phyloP scores from a whole-genome alignment of 2,113 vertebrate genomes.

The Delphinapterus leucas region DNA sequence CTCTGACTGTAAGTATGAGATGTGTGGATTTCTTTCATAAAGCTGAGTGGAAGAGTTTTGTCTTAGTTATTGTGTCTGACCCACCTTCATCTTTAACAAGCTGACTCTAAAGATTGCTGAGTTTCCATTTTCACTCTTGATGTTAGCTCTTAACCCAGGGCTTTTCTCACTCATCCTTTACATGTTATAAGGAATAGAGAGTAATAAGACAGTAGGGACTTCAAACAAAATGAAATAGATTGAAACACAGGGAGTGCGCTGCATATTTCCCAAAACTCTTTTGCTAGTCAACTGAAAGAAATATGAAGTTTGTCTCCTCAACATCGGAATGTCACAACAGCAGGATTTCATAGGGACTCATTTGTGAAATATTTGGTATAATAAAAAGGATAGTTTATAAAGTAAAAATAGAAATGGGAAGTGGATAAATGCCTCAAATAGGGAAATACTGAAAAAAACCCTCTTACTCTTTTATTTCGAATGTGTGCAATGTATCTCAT shows the following conservation, averaged over 20 bases:
- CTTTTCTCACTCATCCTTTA: not conserved
- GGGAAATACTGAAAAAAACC: not conserved
- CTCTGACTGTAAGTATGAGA: not conserved
- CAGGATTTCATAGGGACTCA: not conserved
- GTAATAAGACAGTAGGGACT: not conserved
- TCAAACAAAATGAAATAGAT: not conserved
- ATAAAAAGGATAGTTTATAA: not conserved
- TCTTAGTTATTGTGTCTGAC: not conserved
- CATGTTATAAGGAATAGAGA: not conserved
- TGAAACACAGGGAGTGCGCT: not conserved
- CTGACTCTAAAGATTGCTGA: not conserved
- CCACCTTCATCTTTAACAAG: not conserved
- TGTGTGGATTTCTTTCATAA: not conserved
- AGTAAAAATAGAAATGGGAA: not conserved
- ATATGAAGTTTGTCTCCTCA: not conserved
- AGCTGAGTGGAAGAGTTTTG: not conserved
- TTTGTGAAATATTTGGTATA: not conserved
- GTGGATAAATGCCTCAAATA: not conserved
- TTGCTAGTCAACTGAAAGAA: not conserved
- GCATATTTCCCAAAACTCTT: not conserved
- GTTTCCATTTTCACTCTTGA: not conserved
- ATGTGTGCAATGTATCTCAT: not conserved
- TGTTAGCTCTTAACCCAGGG: not conserved
- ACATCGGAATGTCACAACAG: not conserved
- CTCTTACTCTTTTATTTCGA: not conserved